These are phyloP conservation scores for Amiota communis DNA, from an alignment of 2,888 invertebrate species.

Conservation along the genomic window DNA sequence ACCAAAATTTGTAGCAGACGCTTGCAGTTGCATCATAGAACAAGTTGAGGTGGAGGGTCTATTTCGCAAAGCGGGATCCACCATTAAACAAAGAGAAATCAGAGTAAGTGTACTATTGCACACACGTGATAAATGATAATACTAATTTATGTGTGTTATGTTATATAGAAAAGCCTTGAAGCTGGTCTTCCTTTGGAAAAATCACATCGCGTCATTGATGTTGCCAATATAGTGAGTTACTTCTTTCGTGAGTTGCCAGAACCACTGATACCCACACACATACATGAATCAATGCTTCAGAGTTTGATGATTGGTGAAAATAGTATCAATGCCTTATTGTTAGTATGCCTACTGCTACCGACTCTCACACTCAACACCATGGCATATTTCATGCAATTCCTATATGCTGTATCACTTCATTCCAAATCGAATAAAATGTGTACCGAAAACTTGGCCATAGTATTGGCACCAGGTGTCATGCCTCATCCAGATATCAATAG, in stretches of 20 bases:
- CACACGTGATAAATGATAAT: no score
- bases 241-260: constrained; percentile 90
- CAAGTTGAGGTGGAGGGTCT: constrained; percentile 86
- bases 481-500: constrained; percentile 79
- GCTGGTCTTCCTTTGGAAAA: constrained; percentile 81
- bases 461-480: constrained; percentile 90
- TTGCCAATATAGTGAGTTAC: constrained; percentile 88
- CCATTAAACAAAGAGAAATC: constrained; percentile 86
- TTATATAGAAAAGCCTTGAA: constrained; percentile 75
- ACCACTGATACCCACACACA: constrained; percentile 81
- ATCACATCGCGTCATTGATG: constrained; percentile 86
- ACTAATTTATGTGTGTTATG: not conserved
- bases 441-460: constrained; percentile 86
- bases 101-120: constrained; percentile 75
- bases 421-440: constrained; percentile 88
- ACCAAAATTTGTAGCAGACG: constrained; percentile 82
- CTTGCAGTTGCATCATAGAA: constrained; percentile 80
- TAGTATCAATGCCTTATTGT: constrained; percentile 76
- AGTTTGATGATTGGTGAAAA: constrained; percentile 78
- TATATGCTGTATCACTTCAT: constrained; percentile 76
- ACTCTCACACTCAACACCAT: constrained; percentile 84
- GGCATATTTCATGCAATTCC: constrained; percentile 84
- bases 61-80: constrained; percentile 91
- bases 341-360: constrained; percentile 83
- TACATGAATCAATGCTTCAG: constrained; percentile 85